Conservation (phyloP, 1,140 invertebrate species). For the Archegozetes longisetosus region DNA sequence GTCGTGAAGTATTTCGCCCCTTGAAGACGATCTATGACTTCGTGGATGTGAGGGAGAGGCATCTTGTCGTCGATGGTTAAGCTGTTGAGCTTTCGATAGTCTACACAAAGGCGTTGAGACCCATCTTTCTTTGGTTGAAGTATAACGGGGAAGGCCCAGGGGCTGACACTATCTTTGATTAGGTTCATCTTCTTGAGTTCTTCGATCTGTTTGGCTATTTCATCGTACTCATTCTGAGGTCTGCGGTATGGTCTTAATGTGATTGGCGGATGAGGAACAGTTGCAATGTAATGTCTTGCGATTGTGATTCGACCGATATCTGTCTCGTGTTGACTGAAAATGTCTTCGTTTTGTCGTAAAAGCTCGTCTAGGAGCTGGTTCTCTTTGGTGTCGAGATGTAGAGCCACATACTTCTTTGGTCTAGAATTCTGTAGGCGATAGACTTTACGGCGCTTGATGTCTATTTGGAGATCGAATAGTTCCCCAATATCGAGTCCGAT, state of each 20-base stretch:
- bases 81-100: conserved; percentile 34
- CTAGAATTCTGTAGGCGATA: not conserved
- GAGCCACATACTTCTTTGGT: not conserved
- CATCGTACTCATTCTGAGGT: not conserved
- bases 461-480: not conserved
- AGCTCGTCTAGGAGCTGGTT: not conserved
- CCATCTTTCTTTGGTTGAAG: conserved; percentile 12
- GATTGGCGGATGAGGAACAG: conserved; percentile 1
- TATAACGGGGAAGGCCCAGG: conserved; percentile 24
- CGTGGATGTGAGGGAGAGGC: conserved; percentile 35
- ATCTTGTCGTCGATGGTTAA: conserved; percentile 31
- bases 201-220: not conserved
- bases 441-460: not conserved
- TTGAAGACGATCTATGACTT: conserved; percentile 25
- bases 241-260: not conserved
- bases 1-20: conserved; percentile 28
- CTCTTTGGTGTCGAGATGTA: not conserved
- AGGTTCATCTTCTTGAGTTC: conserved; percentile 22
- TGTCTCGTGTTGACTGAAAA: not conserved
- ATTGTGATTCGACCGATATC: not conserved
- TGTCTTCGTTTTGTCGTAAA: not conserved
- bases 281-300: not conserved
- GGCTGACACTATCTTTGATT: conserved; percentile 22
- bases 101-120: conserved; percentile 29
- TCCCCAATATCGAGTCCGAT: not conserved